phyloP scores from a whole-genome alignment of 2,888 invertebrate genomes.

The Lithodes maja region DNA sequence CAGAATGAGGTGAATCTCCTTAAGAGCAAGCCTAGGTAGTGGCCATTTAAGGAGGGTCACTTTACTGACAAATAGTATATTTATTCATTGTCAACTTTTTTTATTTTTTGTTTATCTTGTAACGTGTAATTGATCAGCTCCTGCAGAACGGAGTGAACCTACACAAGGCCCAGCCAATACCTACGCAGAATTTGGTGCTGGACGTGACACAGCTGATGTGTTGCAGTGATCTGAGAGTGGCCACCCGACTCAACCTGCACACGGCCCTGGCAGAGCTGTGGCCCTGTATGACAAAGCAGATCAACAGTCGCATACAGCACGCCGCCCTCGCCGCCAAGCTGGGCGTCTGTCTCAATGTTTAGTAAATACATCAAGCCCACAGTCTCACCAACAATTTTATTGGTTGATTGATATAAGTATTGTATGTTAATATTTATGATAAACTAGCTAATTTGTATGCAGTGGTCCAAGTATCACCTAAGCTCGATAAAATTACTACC shows the following conservation, averaged over 20 bases:
- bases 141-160: constrained; percentile 35
- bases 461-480: no score
- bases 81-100: no score
- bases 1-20: no score
- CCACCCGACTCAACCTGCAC: constrained; percentile 34
- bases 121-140: neutral
- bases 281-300: constrained; percentile 6
- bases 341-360: constrained; percentile 24
- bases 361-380: neutral
- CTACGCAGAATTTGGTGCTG: constrained; percentile 9
- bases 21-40: no score
- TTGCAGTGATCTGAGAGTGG: constrained; percentile 9
- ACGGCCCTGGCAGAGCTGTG: constrained; percentile 43
- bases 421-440: no score
- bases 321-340: constrained; percentile 35
- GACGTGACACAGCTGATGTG: constrained; percentile 40
- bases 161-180: constrained; percentile 3
- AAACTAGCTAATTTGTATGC: no score
- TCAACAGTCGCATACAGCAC: constrained; percentile 25
- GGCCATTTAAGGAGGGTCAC: no score
- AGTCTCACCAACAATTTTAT: no score
- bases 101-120: no score
- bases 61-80: no score
- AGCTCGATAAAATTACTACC: no score
- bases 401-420: no score